Evolutionary conservation across 1,140 invertebrate genomes (phyloP).

Genomic region (Bicyclus anynana): DNA sequence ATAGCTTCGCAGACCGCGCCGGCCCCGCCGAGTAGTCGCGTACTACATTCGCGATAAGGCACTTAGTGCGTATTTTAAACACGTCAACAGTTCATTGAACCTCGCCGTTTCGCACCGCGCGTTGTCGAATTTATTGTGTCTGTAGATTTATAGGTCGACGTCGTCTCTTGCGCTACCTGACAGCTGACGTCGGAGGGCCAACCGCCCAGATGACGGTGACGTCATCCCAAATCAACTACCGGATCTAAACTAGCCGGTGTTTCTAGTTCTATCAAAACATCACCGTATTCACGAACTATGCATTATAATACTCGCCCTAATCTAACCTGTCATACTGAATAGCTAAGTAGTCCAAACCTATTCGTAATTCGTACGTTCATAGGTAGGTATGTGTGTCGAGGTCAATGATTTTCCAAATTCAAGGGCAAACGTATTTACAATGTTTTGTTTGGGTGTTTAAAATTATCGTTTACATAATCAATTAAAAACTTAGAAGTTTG

Average conservation of each 20-base stretch:
- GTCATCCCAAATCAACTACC: constrained; percentile 55
- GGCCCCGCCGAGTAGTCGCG: constrained; percentile 56
- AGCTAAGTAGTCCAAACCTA: constrained; percentile 41
- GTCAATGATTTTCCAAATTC: constrained; percentile 66
- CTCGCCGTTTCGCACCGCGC: constrained; percentile 63
- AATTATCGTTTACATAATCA: not conserved
- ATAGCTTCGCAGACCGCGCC: constrained; percentile 50
- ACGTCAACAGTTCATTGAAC: constrained; percentile 74
- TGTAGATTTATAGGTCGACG: constrained; percentile 74
- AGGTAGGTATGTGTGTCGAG: constrained; percentile 51
- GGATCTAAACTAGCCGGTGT: constrained; percentile 55
- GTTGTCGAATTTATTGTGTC: constrained; percentile 74
- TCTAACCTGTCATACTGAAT: constrained; percentile 64
- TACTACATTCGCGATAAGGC: constrained; percentile 73
- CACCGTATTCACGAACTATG: constrained; percentile 59
- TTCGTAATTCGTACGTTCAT: constrained; percentile 43
- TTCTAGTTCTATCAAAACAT: constrained; percentile 66
- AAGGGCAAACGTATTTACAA: constrained; percentile 46
- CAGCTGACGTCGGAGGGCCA: constrained; percentile 57
- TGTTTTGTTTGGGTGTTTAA: constrained; percentile 7
- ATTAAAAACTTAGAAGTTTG: not conserved
- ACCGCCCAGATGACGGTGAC: constrained; percentile 64
- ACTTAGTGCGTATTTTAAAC: constrained; percentile 74
- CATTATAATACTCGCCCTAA: constrained; percentile 69
- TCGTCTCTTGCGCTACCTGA: constrained; percentile 49